phyloP scores from a whole-genome alignment of 2,888 invertebrate species.

The Orthosia cruda region DNA sequence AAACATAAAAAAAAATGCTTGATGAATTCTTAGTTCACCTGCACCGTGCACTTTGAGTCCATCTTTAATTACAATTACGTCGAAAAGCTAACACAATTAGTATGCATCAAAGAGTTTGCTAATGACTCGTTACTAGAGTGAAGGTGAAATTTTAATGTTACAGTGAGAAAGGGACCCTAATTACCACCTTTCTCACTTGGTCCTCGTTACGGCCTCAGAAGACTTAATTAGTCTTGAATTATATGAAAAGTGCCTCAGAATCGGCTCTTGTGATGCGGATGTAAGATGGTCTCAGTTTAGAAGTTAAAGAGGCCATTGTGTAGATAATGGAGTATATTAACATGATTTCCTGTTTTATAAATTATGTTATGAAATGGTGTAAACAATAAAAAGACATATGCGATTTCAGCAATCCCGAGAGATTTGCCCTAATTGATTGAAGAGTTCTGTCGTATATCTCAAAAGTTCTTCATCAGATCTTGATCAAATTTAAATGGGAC shows the following conservation, averaged over 20 bases:
- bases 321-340: not conserved
- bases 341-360: too few species aligned
- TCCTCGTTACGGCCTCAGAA: conserved; percentile 81
- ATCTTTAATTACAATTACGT: conserved; percentile 75
- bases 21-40: conserved; percentile 18
- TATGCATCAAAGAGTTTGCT: conserved; percentile 84
- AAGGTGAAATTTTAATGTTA: conserved; percentile 88
- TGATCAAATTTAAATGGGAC: too few species aligned
- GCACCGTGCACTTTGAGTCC: conserved; percentile 50
- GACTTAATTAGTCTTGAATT: conserved; percentile 86
- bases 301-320: conserved; percentile 14
- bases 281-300: conserved; percentile 31
- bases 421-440: too few species aligned
- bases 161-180: conserved; percentile 81
- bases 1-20: not conserved
- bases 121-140: conserved; percentile 79
- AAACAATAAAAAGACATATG: too few species aligned
- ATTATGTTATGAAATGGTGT: too few species aligned
- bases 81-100: conserved; percentile 79
- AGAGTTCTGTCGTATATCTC: too few species aligned
- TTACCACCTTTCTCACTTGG: conserved; percentile 85
- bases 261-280: conserved; percentile 44
- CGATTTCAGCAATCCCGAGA: too few species aligned
- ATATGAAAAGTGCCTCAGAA: conserved; percentile 74
- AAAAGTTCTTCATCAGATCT: too few species aligned